A percentile compares a stretch with the other conserved stretches of the same genome.
phyloP scores from a whole-genome alignment of 2,113 vertebrate species.

The Plotosus lineatus region DNA sequence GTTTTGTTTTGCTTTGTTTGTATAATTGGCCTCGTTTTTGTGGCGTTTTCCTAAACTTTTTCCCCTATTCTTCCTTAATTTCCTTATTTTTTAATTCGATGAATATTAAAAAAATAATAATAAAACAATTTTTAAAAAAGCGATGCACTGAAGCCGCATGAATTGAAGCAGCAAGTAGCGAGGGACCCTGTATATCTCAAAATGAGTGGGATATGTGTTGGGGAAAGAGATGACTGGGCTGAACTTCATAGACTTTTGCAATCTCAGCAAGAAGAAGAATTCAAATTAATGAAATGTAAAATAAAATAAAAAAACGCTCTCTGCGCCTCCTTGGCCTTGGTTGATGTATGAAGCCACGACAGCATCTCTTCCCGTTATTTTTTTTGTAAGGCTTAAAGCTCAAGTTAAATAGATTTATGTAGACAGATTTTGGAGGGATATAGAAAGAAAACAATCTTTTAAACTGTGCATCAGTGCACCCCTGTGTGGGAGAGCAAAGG shows the following conservation, averaged over 20 bases:
- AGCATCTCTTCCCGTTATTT: not conserved
- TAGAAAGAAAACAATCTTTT: constrained; percentile 1
- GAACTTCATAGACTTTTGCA: not conserved
- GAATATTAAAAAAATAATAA: no score
- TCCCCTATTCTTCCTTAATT: no score
- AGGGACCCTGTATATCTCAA: no score
- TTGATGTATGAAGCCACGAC: not conserved
- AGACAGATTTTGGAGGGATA: not conserved
- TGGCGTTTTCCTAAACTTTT: no score
- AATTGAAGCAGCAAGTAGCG: no score
- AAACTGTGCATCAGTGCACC: not conserved
- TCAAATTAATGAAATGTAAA: not conserved
- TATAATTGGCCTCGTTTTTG: no score
- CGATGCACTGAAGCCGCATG: no score
- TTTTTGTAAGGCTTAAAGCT: not conserved
- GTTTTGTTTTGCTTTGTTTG: no score
- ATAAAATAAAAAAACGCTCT: not conserved
- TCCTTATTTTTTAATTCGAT: no score
- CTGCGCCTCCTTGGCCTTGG: not conserved
- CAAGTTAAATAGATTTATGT: constrained; percentile 18
- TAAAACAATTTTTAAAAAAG: no score
- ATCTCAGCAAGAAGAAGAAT: not conserved
- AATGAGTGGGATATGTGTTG: not conserved
- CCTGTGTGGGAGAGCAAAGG: constrained; percentile 6
- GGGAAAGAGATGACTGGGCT: not conserved